Evolutionary conservation across 2,888 invertebrate genomes (phyloP).

Genomic region (Macaria liturata): DNA sequence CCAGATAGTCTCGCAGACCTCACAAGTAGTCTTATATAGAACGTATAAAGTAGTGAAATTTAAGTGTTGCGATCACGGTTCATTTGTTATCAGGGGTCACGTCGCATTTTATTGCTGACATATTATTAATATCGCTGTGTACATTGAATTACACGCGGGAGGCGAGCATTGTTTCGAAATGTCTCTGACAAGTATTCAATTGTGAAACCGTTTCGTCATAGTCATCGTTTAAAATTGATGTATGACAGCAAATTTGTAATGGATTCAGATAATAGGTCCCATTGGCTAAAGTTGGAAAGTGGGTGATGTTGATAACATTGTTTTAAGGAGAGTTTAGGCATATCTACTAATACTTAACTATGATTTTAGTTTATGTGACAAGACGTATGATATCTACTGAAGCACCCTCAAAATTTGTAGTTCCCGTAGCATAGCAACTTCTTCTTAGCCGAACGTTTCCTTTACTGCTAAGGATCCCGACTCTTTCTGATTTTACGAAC

Average conservation of each 20-base stretch:
- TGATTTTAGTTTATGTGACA: too few relatives aligned
- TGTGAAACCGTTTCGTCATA: conserved; percentile 31
- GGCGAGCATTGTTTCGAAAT: conserved; percentile 65
- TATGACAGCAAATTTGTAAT: conserved; percentile 4
- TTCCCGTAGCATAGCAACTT: too few relatives aligned
- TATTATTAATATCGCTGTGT: conserved; percentile 74
- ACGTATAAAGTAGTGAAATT: conserved; percentile 78
- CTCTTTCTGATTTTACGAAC: too few relatives aligned
- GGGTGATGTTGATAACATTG: too few relatives aligned
- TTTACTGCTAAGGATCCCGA: too few relatives aligned
- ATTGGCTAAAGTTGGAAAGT: too few relatives aligned
- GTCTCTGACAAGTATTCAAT: conserved; percentile 28
- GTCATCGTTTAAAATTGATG: conserved; percentile 14
- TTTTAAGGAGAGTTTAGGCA: too few relatives aligned
- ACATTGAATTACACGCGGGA: conserved; percentile 71
- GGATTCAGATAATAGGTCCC: background rate
- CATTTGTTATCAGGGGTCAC: conserved; percentile 73
- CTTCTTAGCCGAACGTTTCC: too few relatives aligned
- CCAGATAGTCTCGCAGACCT: conserved; percentile 59
- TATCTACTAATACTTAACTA: too few relatives aligned
- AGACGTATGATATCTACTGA: too few relatives aligned
- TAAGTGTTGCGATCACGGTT: conserved; percentile 72
- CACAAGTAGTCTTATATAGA: conserved; percentile 74
- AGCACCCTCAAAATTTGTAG: too few relatives aligned
- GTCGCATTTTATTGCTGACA: conserved; percentile 77